Conservation (phyloP, 23 tunicate genomes). For the Aplidium turbinatum region DNA sequence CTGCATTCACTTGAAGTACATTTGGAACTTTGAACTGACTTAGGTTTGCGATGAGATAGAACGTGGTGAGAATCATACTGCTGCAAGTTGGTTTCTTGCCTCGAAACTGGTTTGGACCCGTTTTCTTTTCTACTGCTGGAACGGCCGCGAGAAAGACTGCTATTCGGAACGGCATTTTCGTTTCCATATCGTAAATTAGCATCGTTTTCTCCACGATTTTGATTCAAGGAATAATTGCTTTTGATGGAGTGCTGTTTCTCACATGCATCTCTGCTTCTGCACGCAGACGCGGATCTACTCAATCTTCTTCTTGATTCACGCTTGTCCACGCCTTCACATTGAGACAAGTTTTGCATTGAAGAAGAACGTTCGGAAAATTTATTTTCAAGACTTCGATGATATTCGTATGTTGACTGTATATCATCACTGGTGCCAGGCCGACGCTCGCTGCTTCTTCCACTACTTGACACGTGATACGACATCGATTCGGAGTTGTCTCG, state of each 20-base stretch:
- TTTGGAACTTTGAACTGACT: no score
- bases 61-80: no score
- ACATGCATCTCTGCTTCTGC: background rate
- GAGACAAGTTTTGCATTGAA: slow-evolving; percentile 63
- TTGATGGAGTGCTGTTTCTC: background rate
- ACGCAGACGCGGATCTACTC: slow-evolving; percentile 30
- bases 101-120: no score
- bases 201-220: background rate
- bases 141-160: slow-evolving; percentile 1
- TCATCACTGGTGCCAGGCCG: no score
- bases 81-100: no score
- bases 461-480: no score
- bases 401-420: no score
- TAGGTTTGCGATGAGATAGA: no score
- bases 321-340: slow-evolving; percentile 20
- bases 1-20: no score
- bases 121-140: background rate
- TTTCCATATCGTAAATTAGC: background rate
- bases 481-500: no score
- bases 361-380: slow-evolving; percentile 22
- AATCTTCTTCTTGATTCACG: slow-evolving; percentile 19
- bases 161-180: background rate
- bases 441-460: no score
- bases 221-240: background rate
- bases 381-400: background rate